Conservation (phyloP, 1,140 invertebrate genomes). For the Listronotus bonariensis region DNA sequence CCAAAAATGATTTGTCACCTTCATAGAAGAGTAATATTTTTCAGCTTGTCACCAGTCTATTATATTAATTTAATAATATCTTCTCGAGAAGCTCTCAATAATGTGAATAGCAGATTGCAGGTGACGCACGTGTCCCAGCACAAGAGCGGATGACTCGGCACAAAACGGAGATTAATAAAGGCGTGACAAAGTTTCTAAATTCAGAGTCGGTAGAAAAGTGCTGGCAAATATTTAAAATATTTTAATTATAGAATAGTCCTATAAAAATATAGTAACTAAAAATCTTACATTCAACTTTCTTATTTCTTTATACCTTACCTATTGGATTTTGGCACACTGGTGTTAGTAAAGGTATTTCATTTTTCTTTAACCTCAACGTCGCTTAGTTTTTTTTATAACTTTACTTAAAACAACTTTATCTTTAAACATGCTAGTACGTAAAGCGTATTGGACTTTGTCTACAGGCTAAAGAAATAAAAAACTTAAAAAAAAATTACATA, state of each 20-base stretch:
- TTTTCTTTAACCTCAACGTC: too few relatives aligned
- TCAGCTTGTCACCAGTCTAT: neutral
- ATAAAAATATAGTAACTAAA: neutral
- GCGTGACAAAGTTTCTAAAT: conserved; percentile 44
- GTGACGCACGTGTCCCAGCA: conserved; percentile 36
- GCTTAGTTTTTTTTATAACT: too few relatives aligned
- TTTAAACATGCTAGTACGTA: too few relatives aligned
- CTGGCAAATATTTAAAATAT: conserved; percentile 30
- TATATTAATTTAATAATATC: conserved; percentile 10
- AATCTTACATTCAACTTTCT: too few relatives aligned
- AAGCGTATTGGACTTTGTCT: too few relatives aligned
- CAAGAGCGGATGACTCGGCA: conserved; percentile 37
- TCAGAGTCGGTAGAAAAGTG: conserved; percentile 38
- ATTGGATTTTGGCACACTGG: too few relatives aligned
- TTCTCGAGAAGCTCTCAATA: conserved; percentile 9
- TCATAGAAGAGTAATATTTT: neutral
- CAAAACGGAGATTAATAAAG: conserved; percentile 47
- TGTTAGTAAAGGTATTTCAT: too few relatives aligned
- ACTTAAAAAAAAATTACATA: too few relatives aligned
- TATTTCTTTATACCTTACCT: too few relatives aligned
- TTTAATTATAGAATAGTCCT: neutral
- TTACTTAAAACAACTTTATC: too few relatives aligned
- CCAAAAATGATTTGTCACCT: neutral
- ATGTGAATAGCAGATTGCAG: conserved; percentile 11
- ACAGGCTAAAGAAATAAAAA: too few relatives aligned